A percentile compares a stretch with the other conserved stretches of the same genome.
These are phyloP conservation scores for Lasioglossum morio DNA, from an alignment of 2,888 invertebrate species.

Conservation along the genomic window DNA sequence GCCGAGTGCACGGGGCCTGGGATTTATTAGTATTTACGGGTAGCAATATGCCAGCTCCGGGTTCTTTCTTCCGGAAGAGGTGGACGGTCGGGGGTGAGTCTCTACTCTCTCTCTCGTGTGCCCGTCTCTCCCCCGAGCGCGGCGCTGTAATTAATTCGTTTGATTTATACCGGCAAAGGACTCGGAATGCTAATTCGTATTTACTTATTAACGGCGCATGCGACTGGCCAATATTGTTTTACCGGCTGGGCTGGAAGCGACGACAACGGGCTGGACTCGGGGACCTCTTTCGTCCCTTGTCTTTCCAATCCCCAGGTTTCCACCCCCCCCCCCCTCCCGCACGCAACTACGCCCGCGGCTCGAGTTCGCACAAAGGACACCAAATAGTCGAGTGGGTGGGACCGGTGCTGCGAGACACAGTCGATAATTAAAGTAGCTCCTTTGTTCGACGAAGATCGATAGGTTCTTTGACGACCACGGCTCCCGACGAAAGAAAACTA, in stretches of 20 bases:
- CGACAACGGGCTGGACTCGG: constrained; percentile 51
- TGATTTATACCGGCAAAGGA: constrained; percentile 80
- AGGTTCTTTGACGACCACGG: constrained; percentile 72
- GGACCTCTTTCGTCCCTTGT: constrained; percentile 29
- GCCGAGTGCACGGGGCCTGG: constrained; percentile 31
- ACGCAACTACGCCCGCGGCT: constrained; percentile 61
- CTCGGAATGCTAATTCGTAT: constrained; percentile 81
- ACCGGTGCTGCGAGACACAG: constrained; percentile 68
- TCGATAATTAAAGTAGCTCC: constrained; percentile 80
- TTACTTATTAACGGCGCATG: constrained; percentile 79
- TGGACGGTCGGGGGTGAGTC: constrained; percentile 34
- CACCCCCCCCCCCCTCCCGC: neutral
- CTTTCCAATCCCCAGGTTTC: constrained; percentile 20
- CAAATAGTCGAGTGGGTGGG: constrained; percentile 70
- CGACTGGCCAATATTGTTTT: constrained; percentile 74
- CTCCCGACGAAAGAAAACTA: constrained; percentile 66
- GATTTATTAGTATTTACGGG: constrained; percentile 80
- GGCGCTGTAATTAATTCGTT: constrained; percentile 79
- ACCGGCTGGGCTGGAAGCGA: constrained; percentile 59
- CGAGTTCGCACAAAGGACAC: constrained; percentile 70
- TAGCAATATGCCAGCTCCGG: constrained; percentile 76
- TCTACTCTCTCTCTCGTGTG: neutral
- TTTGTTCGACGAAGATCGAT: constrained; percentile 80
- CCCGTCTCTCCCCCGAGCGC: constrained; percentile 25
- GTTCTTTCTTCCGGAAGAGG: constrained; percentile 64